phyloP scores from a whole-genome alignment of 2,888 invertebrate species.

The Crossocerus cetratus region DNA sequence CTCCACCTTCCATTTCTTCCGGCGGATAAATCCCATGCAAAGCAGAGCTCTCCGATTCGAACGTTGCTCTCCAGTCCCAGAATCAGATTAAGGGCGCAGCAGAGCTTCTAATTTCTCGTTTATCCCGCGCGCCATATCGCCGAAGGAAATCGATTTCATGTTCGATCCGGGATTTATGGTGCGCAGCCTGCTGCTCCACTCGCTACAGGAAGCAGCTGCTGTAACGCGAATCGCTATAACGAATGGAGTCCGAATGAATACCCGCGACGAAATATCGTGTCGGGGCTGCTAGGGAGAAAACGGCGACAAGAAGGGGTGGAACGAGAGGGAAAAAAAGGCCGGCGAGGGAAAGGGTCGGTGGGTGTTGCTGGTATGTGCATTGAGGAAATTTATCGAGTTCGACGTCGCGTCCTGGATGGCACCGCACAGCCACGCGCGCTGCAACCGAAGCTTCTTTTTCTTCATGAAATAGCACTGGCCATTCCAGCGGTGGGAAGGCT shows the following conservation, averaged over 20 bases:
- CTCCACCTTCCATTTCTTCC: not conserved
- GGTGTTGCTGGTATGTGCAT: not conserved
- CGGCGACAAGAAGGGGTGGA: not conserved
- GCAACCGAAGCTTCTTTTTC: too few species aligned
- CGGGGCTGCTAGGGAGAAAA: not conserved
- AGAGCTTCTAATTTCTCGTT: not conserved
- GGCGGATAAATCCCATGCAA: not conserved
- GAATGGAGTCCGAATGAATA: not conserved
- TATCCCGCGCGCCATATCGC: not conserved
- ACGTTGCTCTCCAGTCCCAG: too few species aligned
- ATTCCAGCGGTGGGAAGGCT: too few species aligned
- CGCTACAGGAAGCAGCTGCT: too few species aligned
- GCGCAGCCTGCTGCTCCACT: too few species aligned
- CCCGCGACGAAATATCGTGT: not conserved
- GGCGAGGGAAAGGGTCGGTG: not conserved
- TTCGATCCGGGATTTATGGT: not conserved
- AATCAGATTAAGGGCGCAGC: not conserved
- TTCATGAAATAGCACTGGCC: too few species aligned
- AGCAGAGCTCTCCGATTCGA: too few species aligned
- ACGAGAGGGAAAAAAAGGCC: not conserved
- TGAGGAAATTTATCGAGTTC: conserved; percentile 8
- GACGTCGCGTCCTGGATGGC: not conserved
- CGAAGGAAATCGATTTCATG: not conserved
- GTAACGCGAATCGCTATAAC: too few species aligned
- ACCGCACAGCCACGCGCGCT: too few species aligned